phyloP scores from a whole-genome alignment of 1,140 invertebrate species.

The Holotrichia oblita region DNA sequence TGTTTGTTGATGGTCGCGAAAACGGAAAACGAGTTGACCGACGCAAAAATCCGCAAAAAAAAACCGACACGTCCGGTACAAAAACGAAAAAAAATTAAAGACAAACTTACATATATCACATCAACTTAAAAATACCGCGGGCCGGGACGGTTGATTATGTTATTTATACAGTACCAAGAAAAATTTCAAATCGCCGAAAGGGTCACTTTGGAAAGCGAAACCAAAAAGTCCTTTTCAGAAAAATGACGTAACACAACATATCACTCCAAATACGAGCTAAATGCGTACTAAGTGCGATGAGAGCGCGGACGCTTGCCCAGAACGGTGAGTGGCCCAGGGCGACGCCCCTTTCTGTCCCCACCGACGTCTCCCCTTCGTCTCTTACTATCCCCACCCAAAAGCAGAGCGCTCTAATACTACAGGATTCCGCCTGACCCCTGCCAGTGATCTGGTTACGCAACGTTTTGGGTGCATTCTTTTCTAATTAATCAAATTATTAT shows the following conservation, averaged over 20 bases:
- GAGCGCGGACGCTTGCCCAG: slow-evolving; percentile 53
- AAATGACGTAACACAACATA: slow-evolving; percentile 63
- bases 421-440: slow-evolving; percentile 36
- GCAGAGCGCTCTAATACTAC: slow-evolving; percentile 38
- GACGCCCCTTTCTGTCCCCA: slow-evolving; percentile 52
- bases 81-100: slow-evolving; percentile 38
- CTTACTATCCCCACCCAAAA: slow-evolving; percentile 20
- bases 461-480: slow-evolving; percentile 31
- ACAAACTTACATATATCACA: slow-evolving; percentile 41
- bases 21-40: slow-evolving; percentile 20
- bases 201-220: slow-evolving; percentile 60
- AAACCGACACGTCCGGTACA: slow-evolving; percentile 41
- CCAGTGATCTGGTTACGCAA: slow-evolving; percentile 32
- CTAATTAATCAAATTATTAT: slow-evolving; percentile 37
- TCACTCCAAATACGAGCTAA: slow-evolving; percentile 62
- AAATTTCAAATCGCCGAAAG: slow-evolving; percentile 54
- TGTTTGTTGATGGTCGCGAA: slow-evolving; percentile 20
- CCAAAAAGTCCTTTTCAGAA: slow-evolving; percentile 60
- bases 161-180: slow-evolving; percentile 34
- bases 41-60: no score
- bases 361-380: slow-evolving; percentile 50
- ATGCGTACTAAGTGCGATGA: slow-evolving; percentile 59
- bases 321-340: slow-evolving; percentile 47
- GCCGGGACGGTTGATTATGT: slow-evolving; percentile 29
- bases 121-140: slow-evolving; percentile 48